These are phyloP conservation scores for Coluber constrictor DNA, from an alignment of 2,797 vertebrate genomes.

Conservation along the genomic window DNA sequence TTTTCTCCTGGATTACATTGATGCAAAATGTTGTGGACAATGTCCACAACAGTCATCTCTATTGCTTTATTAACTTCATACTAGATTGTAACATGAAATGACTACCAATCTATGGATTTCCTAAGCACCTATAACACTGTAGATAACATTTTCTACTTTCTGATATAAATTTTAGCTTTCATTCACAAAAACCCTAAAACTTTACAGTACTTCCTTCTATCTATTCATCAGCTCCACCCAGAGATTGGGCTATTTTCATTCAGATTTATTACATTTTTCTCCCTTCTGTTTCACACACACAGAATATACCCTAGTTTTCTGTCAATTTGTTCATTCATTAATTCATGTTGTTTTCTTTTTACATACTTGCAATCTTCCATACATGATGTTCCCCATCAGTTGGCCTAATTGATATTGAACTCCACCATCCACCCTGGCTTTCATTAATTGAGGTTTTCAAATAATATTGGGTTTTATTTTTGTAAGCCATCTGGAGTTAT, in stretches of 20 bases:
- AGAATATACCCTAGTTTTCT: neutral
- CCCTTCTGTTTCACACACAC: neutral
- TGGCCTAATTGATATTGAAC: neutral
- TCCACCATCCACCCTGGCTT: neutral
- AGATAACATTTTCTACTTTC: neutral
- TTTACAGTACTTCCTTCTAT: neutral
- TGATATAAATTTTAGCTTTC: neutral
- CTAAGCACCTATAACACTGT: neutral
- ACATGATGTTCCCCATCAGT: neutral
- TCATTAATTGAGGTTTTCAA: neutral
- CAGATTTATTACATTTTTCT: neutral
- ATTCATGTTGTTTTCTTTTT: neutral
- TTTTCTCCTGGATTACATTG: neutral
- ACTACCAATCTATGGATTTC: neutral
- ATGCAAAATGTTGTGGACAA: neutral
- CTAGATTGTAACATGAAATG: neutral
- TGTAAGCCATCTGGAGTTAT: neutral
- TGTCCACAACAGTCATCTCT: neutral
- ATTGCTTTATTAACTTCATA: neutral
- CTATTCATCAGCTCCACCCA: neutral
- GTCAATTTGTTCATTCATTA: neutral
- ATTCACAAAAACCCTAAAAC: neutral
- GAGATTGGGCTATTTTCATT: neutral
- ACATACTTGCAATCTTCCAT: neutral
- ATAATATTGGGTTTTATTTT: neutral